phyloP scores from a whole-genome alignment of 2,797 vertebrate species.

The Mormyrops attenuatus region DNA sequence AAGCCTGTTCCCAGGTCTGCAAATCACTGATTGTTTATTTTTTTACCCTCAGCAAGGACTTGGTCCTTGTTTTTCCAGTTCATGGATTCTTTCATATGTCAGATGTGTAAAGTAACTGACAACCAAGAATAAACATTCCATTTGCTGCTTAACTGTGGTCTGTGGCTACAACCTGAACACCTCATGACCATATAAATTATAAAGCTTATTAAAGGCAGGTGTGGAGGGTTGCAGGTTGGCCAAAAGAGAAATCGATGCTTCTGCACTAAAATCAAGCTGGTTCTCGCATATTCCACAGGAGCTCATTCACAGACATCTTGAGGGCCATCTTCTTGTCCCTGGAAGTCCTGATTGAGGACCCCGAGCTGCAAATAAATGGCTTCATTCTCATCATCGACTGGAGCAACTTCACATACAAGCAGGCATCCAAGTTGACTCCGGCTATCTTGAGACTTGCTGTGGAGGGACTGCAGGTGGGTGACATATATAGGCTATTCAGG shows the following conservation, averaged over 20 bases:
- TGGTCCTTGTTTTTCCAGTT: neutral
- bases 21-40: neutral
- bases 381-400: slow-evolving; percentile 78
- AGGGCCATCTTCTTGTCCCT: slow-evolving; percentile 70
- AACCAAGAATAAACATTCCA: neutral
- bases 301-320: slow-evolving; percentile 73
- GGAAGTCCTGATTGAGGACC: slow-evolving; percentile 75
- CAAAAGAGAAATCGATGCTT: neutral
- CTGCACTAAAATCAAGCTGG: neutral
- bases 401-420: slow-evolving; percentile 80
- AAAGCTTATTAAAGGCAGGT: neutral
- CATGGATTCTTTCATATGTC: neutral
- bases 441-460: slow-evolving; percentile 74
- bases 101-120: neutral
- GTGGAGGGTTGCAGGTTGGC: neutral
- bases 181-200: neutral
- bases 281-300: slow-evolving; percentile 47
- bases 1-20: neutral
- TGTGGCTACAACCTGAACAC: neutral
- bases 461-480: slow-evolving; percentile 72
- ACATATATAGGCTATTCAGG: neutral
- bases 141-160: neutral
- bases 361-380: slow-evolving; percentile 74
- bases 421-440: slow-evolving; percentile 74
- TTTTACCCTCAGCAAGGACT: neutral